phyloP scores from a whole-genome alignment of 2,888 invertebrate species.

The Melanotus villosus region DNA sequence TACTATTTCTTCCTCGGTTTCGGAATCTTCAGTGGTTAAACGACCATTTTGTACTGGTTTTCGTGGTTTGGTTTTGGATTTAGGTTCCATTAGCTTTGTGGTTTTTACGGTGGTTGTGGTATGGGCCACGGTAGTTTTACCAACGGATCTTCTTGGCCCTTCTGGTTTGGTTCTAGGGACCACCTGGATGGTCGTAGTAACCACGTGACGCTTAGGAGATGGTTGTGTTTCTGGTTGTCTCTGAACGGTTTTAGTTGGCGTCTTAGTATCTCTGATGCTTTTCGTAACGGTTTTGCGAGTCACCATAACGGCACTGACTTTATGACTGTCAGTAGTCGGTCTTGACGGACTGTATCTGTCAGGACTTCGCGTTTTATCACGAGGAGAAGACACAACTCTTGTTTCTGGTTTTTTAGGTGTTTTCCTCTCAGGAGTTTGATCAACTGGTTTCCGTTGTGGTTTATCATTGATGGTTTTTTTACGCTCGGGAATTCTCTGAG shows the following conservation, averaged over 20 bases:
- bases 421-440: slow-evolving; percentile 1
- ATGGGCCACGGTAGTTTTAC: slow-evolving; percentile 42
- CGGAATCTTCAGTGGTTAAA: slow-evolving; percentile 57
- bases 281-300: slow-evolving; percentile 55
- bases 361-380: slow-evolving; percentile 26
- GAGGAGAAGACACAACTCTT: neutral
- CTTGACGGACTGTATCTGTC: slow-evolving; percentile 39
- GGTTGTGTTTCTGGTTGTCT: slow-evolving; percentile 49
- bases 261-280: slow-evolving; percentile 41
- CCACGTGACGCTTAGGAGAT: slow-evolving; percentile 50
- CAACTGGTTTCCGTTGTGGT: neutral
- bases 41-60: slow-evolving; percentile 42
- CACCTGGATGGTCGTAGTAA: slow-evolving; percentile 59
- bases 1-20: slow-evolving; percentile 51
- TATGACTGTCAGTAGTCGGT: slow-evolving; percentile 24
- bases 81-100: slow-evolving; percentile 41
- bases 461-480: slow-evolving; percentile 24
- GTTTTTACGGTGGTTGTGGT: slow-evolving; percentile 48
- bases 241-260: slow-evolving; percentile 11
- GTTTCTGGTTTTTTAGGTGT: slow-evolving; percentile 1
- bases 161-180: slow-evolving; percentile 53
- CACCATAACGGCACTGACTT: slow-evolving; percentile 31
- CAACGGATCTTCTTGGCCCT: slow-evolving; percentile 34
- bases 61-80: slow-evolving; percentile 50
- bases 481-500: slow-evolving; percentile 11